Evolutionary conservation across 2,113 vertebrate species (phyloP).

Genomic region (Anoura caudifer): DNA sequence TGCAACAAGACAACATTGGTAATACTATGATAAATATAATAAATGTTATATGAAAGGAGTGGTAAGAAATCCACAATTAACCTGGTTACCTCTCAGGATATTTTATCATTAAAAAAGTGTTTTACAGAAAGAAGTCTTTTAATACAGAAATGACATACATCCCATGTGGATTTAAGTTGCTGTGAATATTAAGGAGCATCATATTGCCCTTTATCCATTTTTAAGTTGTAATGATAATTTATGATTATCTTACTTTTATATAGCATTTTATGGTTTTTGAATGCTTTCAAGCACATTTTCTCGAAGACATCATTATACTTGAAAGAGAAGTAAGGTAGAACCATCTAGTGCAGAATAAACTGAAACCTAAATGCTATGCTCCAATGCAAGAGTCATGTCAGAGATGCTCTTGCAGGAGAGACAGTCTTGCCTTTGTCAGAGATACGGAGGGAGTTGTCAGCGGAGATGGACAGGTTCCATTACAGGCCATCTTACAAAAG

Average conservation of each 20-base stretch:
- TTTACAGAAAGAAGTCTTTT: constrained; percentile 47
- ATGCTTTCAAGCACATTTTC: constrained; percentile 38
- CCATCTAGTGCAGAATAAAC: constrained; percentile 26
- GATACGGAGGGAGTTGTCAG: neutral
- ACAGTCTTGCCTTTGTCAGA: constrained; percentile 33
- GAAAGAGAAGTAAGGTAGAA: constrained; percentile 30
- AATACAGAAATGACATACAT: constrained; percentile 21
- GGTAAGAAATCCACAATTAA: constrained; percentile 79
- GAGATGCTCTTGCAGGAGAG: neutral
- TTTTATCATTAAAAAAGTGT: constrained; percentile 74
- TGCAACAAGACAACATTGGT: constrained; percentile 28
- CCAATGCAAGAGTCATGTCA: constrained; percentile 14
- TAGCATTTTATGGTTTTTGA: constrained; percentile 22
- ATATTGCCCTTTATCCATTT: constrained; percentile 30
- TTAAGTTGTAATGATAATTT: constrained; percentile 49
- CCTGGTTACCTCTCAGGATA: constrained; percentile 74
- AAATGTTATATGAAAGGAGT: constrained; percentile 74
- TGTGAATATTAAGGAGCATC: constrained; percentile 35
- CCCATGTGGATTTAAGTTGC: constrained; percentile 32
- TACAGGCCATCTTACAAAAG: constrained; percentile 7
- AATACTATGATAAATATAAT: constrained; percentile 59
- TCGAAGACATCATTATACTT: constrained; percentile 44
- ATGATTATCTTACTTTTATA: constrained; percentile 26
- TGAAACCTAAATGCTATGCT: constrained; percentile 39
- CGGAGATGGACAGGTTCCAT: neutral